Evolutionary conservation across 2,888 invertebrate genomes (phyloP).

Genomic region (Drosophila anomelani): DNA sequence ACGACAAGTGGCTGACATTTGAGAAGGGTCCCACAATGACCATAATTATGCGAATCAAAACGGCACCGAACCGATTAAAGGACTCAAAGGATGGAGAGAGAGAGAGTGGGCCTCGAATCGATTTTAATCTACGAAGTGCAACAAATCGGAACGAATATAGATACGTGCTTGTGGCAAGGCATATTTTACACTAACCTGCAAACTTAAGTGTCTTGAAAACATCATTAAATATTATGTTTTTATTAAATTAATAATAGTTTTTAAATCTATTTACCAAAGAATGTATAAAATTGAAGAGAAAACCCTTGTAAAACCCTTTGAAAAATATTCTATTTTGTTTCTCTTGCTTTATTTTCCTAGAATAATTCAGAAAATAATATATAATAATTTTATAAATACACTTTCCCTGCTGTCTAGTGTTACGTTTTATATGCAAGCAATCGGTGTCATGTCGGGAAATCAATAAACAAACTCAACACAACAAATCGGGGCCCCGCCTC

Average conservation of each 20-base stretch:
- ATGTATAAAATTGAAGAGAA: not conserved
- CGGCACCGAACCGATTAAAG: constrained; percentile 2
- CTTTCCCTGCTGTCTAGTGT: not conserved
- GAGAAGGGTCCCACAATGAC: constrained; percentile 7
- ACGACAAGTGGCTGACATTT: constrained; percentile 36
- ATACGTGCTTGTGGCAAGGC: constrained; percentile 21
- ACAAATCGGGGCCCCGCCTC: constrained; percentile 15
- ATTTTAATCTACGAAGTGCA: constrained; percentile 19
- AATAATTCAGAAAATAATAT: not conserved
- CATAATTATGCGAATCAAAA: constrained; percentile 30
- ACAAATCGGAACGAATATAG: constrained; percentile 15
- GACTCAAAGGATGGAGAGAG: no score
- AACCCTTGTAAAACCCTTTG: no score
- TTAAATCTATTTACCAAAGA: not conserved
- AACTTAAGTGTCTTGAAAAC: not conserved
- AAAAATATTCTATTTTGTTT: no score
- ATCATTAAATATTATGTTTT: not conserved
- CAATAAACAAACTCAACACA: constrained; percentile 57
- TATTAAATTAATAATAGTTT: no score
- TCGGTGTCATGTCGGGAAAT: constrained; percentile 48
- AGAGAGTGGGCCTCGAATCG: not conserved
- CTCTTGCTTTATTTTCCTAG: no score
- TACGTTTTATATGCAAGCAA: constrained; percentile 4
- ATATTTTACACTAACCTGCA: not conserved
- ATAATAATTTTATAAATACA: not conserved